Percentiles rank a stretch among this genome's conserved stretches.
These are phyloP conservation scores for Candidula unifasciata DNA, from an alignment of 2,888 invertebrate genomes.

Conservation along the genomic window DNA sequence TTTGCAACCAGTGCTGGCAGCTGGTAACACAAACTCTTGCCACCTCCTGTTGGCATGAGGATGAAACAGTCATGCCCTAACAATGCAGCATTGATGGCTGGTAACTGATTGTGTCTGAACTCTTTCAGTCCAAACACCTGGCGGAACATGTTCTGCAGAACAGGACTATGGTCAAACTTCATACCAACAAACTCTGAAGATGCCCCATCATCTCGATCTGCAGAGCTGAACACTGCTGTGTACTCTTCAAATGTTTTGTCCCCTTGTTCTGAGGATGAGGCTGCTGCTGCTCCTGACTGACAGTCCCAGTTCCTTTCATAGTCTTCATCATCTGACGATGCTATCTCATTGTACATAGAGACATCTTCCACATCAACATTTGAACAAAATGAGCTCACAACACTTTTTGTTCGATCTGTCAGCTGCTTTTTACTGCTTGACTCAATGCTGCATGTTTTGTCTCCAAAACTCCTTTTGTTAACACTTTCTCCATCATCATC, in stretches of 20 bases:
- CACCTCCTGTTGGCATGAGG: slow-evolving; percentile 91
- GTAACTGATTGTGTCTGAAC: slow-evolving; percentile 94
- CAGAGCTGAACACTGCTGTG: slow-evolving; percentile 54
- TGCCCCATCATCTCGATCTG: slow-evolving; percentile 83
- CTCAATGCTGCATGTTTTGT: too few species aligned
- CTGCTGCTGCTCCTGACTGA: neutral
- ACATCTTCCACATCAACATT: too few species aligned
- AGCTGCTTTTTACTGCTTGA: neutral
- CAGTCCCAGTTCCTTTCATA: neutral
- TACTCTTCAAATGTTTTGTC: slow-evolving; percentile 43
- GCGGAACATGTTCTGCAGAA: slow-evolving; percentile 84
- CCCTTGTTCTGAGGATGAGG: neutral
- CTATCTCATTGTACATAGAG: neutral
- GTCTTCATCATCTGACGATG: neutral
- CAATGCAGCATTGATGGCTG: slow-evolving; percentile 94
- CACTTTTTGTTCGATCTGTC: neutral
- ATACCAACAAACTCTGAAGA: slow-evolving; percentile 87
- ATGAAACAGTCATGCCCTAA: slow-evolving; percentile 93
- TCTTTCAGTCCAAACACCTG: slow-evolving; percentile 90
- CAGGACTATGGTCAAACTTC: slow-evolving; percentile 85
- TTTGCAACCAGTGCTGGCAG: slow-evolving; percentile 90
- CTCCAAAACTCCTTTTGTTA: neutral
- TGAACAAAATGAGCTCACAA: neutral
- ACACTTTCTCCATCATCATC: neutral
- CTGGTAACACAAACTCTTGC: slow-evolving; percentile 81